Evolutionary conservation across 2,797 vertebrate species (phyloP), one percentile per base, ranked within the genome.

Genomic region (Notolabrus celidotus): DNA sequence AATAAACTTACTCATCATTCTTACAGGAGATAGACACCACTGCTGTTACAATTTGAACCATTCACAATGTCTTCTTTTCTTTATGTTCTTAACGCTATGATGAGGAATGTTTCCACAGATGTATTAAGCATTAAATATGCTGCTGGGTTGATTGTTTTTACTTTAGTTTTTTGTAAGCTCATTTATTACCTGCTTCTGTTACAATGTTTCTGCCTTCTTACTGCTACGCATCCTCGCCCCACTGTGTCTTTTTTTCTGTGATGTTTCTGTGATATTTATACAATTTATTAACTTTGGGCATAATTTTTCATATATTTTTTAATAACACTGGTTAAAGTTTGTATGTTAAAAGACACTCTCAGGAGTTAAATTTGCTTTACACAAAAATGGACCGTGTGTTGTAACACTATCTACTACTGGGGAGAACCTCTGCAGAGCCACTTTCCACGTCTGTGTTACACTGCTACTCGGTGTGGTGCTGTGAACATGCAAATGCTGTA

Each of bases 321-420:
- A 54, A 49, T 8, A 51, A 54, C 63, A 79, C 59, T 79, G 52
- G 55, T 67, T 82, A 33, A 19, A 34, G 25, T 71, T 54, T 7
- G 22, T 64, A 50, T 82, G 62, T 76, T 42, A 43, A 10, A 71
- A 81, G n/a, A 78, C 54, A 75, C 55, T 75, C 87, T 92, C 89
- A 89, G 87, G 83, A 83, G 76, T 74, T 68, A n/a, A n/a, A 33
- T 87, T 87, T 85, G 25, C 67, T 84, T 76, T 70, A 12, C 38
- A 59, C 38, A 71, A 31, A n/a, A 80, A 62, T 55, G 46, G 55
- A 34, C 51, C 62, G 20, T 63, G 57, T 66, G 56, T 69, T 81
- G 52, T 54, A 66, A 78, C 77, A 74, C 76, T 77, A 74, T 74
- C 67, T 69, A 66, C 53, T 71, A 59, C 71, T 31, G 67, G 72